Conservation (phyloP, 2,888 invertebrate species). For the Pammene aurita region DNA sequence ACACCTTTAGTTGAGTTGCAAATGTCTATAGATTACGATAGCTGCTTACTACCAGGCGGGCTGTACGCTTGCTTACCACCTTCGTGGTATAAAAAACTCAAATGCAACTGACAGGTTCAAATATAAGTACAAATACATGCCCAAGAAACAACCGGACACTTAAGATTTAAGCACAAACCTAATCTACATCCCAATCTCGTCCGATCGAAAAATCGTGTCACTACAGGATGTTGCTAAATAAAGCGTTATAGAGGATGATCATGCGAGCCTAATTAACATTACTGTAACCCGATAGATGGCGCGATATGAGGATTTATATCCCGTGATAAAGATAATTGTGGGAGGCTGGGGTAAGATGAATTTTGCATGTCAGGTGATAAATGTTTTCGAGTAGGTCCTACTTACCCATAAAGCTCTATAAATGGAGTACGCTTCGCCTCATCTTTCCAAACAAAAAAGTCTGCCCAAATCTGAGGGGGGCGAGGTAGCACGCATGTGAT, state of each 20-base stretch:
- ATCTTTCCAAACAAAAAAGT: no score
- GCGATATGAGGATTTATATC: constrained; percentile 49
- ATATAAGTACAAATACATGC: no score
- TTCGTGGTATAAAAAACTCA: no score
- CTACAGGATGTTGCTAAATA: constrained; percentile 30
- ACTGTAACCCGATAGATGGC: constrained; percentile 20
- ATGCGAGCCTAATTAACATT: constrained; percentile 52
- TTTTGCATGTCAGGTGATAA: constrained; percentile 9
- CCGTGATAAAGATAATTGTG: constrained; percentile 50
- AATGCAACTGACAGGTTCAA: no score
- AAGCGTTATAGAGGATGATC: constrained; percentile 54
- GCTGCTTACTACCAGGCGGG: no score
- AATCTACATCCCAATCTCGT: constrained; percentile 21
- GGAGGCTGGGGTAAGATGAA: constrained; percentile 22
- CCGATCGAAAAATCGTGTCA: constrained; percentile 17
- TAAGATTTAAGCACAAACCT: constrained; percentile 10
- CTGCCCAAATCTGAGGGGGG: no score
- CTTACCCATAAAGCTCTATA: no score
- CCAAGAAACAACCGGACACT: not conserved
- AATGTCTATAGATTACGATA: no score
- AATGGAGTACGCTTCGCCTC: no score
- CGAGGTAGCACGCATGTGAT: no score
- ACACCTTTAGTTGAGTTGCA: no score
- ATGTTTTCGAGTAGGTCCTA: not conserved
- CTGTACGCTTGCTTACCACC: no score